phyloP scores from a whole-genome alignment of 2,113 vertebrate genomes.

The Ctenomys sociabilis region DNA sequence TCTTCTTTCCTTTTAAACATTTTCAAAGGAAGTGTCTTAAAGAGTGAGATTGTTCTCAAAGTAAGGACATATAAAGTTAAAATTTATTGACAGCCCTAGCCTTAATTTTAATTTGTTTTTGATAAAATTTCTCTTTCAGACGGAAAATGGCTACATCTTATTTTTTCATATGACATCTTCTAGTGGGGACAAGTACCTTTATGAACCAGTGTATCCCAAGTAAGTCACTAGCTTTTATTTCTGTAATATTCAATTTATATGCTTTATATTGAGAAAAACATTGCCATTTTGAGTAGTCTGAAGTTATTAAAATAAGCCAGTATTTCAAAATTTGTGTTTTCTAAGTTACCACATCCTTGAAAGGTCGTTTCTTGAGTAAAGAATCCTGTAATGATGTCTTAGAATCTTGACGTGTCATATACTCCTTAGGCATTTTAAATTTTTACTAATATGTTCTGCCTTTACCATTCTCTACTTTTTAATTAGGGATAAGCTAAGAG shows the following conservation, averaged over 20 bases:
- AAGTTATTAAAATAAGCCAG: constrained; percentile 29
- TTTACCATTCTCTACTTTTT: neutral
- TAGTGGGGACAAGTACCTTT: constrained; percentile 94
- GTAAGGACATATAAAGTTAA: constrained; percentile 42
- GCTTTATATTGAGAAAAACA: constrained; percentile 20
- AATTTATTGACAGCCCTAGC: constrained; percentile 3
- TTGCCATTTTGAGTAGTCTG: constrained; percentile 20
- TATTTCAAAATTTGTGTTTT: constrained; percentile 47
- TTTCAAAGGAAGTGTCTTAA: neutral
- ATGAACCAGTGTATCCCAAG: constrained; percentile 97
- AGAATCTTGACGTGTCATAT: neutral
- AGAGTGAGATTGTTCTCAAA: neutral
- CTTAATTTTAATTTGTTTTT: constrained; percentile 55
- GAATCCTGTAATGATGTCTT: constrained; percentile 39
- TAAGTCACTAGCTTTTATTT: constrained; percentile 86
- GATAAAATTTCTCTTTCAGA: constrained; percentile 89
- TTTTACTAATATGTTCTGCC: neutral
- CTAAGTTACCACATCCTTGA: constrained; percentile 44
- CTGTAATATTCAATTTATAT: constrained; percentile 54
- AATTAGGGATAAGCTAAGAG: neutral
- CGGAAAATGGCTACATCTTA: constrained; percentile 96
- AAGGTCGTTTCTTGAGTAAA: constrained; percentile 30
- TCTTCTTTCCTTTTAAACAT: neutral
- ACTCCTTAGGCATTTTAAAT: constrained; percentile 38
- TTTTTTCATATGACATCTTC: constrained; percentile 94